Evolutionary conservation across 2,888 invertebrate species (phyloP).

Genomic region (Heliconius sara): DNA sequence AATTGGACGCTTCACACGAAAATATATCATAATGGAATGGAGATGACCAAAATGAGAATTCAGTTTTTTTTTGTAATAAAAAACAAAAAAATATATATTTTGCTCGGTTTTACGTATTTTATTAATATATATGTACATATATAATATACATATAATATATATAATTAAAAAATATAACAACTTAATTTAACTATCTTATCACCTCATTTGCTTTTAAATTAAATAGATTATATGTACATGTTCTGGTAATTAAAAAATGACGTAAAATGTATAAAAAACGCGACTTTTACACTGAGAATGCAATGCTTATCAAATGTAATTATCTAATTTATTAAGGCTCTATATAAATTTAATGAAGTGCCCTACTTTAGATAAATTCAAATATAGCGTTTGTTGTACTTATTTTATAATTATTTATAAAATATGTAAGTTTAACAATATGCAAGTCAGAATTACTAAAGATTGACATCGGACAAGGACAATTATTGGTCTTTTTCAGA

Average conservation of each 20-base stretch:
- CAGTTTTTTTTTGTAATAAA: background rate
- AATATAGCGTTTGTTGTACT: background rate
- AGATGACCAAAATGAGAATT: background rate
- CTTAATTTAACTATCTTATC: conserved; percentile 45
- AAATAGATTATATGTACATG: conserved; percentile 39
- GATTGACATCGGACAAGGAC: too few species aligned
- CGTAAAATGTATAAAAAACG: conserved; percentile 29
- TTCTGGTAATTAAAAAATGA: conserved; percentile 33
- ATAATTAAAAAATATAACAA: conserved; percentile 38
- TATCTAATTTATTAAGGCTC: conserved; percentile 5
- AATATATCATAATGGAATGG: background rate
- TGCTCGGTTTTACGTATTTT: background rate
- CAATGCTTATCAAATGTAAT: conserved; percentile 1
- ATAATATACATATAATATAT: background rate
- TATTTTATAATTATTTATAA: background rate
- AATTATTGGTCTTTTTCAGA: too few species aligned
- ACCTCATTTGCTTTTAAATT: conserved; percentile 49
- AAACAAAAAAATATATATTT: background rate
- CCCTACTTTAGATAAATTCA: conserved; percentile 1
- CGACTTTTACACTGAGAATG: background rate
- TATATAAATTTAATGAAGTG: background rate
- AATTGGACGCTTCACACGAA: background rate
- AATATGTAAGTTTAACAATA: background rate
- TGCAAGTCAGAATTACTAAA: too few species aligned
- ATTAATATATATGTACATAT: background rate